These are phyloP conservation scores for Cyrtonyx montezumae DNA, from an alignment of 2,113 vertebrate genomes.

Conservation along the genomic window DNA sequence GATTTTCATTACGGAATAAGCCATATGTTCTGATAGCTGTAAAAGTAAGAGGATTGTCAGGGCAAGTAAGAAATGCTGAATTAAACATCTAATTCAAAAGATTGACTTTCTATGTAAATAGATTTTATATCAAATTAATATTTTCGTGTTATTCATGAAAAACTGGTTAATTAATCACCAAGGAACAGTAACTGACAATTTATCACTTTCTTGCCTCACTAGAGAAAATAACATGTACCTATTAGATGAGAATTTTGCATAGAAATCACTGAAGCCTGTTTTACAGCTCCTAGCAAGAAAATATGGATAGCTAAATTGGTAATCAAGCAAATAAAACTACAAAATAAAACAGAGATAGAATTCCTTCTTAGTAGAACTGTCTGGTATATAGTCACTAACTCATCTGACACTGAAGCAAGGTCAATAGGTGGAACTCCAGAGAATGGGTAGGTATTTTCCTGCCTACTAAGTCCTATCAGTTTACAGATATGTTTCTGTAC, in stretches of 20 bases:
- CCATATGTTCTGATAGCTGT: background rate
- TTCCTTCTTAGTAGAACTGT: background rate
- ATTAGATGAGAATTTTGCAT: background rate
- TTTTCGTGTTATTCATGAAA: background rate
- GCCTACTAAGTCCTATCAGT: background rate
- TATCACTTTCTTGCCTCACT: background rate
- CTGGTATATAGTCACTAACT: background rate
- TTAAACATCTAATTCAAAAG: background rate
- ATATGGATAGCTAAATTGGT: background rate
- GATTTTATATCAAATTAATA: background rate
- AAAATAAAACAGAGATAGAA: background rate
- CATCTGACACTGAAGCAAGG: background rate
- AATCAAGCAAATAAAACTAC: background rate
- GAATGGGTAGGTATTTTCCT: background rate
- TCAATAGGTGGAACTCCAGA: background rate
- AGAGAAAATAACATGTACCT: background rate
- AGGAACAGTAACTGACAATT: background rate
- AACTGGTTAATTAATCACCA: background rate
- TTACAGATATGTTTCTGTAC: background rate
- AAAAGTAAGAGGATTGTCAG: background rate
- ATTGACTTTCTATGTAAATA: background rate
- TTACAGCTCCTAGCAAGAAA: background rate
- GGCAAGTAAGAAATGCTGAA: background rate
- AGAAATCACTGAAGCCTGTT: background rate
- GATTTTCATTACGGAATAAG: background rate